Conservation (phyloP, 2,113 vertebrate species). For the Scatophagus argus region DNA sequence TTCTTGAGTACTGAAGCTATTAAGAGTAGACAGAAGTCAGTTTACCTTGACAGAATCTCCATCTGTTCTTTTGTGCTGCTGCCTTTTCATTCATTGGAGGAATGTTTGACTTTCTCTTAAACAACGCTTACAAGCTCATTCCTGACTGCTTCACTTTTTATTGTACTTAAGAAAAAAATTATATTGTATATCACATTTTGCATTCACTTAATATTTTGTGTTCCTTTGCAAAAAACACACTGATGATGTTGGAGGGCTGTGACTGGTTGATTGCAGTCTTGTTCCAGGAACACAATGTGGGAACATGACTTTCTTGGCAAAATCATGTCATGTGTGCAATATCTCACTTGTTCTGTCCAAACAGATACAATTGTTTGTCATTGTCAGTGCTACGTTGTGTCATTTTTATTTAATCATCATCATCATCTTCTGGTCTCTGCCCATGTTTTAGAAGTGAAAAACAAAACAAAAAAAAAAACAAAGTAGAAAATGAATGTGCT, state of each 20-base stretch:
- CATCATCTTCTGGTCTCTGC: not conserved
- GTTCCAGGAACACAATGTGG: too few species aligned
- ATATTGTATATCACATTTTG: too few species aligned
- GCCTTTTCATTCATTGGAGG: conserved; percentile 1
- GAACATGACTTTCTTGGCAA: too few species aligned
- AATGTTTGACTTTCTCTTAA: not conserved
- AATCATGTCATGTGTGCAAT: too few species aligned
- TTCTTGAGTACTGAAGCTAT: not conserved
- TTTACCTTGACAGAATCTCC: conserved; percentile 38
- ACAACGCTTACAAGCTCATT: not conserved
- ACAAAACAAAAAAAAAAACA: not conserved
- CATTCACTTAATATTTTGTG: not conserved
- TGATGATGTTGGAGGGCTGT: too few species aligned
- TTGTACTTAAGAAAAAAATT: not conserved
- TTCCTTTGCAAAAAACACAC: not conserved
- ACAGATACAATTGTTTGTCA: not conserved
- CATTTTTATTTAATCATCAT: not conserved
- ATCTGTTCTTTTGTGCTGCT: conserved; percentile 4
- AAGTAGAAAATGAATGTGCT: conserved; percentile 6
- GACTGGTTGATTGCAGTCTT: too few species aligned
- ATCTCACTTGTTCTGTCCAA: not conserved
- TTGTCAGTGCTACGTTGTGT: not conserved
- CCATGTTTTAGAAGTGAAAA: not conserved
- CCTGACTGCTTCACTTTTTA: not conserved
- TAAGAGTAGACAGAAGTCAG: not conserved